These are phyloP conservation scores for Pantelozetes paolii DNA, from an alignment of 2,888 invertebrate species.

Conservation along the genomic window DNA sequence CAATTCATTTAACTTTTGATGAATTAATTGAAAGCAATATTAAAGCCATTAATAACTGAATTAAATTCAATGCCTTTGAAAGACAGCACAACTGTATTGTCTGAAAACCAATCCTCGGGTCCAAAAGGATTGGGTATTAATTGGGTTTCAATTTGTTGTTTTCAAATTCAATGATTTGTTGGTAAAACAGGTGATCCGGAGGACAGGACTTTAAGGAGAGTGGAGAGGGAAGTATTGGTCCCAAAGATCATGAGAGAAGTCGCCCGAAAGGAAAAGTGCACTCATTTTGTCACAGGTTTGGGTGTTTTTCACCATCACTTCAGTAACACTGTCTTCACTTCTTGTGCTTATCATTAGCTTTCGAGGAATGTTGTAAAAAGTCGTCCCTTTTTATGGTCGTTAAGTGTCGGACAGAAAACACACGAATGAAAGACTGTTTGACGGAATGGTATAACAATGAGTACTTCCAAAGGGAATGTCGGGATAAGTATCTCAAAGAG, in stretches of 20 bases:
- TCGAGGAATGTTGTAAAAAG: slow-evolving; percentile 37
- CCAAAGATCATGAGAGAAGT: slow-evolving; percentile 81
- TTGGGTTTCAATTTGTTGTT: slow-evolving; percentile 40
- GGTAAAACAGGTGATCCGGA: slow-evolving; percentile 70
- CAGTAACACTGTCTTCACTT: no score
- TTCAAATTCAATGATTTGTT: background rate
- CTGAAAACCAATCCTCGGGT: background rate
- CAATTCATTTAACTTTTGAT: no score
- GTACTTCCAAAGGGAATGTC: slow-evolving; percentile 68
- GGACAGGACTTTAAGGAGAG: slow-evolving; percentile 74
- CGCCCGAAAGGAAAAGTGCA: slow-evolving; percentile 73
- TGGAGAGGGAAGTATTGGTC: slow-evolving; percentile 81
- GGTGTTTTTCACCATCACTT: slow-evolving; percentile 18
- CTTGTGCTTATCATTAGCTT: no score
- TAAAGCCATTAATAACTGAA: background rate
- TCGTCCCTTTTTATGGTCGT: slow-evolving; percentile 54
- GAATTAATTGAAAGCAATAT: no score
- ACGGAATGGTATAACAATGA: slow-evolving; percentile 62
- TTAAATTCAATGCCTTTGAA: background rate
- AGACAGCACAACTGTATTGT: background rate
- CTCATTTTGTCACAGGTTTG: slow-evolving; percentile 63
- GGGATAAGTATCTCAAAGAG: slow-evolving; percentile 72
- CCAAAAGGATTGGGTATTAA: slow-evolving; percentile 19
- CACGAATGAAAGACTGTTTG: slow-evolving; percentile 60
- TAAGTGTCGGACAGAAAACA: slow-evolving; percentile 66